Evolutionary conservation across 35 echinoderm and acorn worm species (phyloP), one percentile per base, ranked within the genome.

Genomic region (Strongylocentrotus purpuratus): DNA sequence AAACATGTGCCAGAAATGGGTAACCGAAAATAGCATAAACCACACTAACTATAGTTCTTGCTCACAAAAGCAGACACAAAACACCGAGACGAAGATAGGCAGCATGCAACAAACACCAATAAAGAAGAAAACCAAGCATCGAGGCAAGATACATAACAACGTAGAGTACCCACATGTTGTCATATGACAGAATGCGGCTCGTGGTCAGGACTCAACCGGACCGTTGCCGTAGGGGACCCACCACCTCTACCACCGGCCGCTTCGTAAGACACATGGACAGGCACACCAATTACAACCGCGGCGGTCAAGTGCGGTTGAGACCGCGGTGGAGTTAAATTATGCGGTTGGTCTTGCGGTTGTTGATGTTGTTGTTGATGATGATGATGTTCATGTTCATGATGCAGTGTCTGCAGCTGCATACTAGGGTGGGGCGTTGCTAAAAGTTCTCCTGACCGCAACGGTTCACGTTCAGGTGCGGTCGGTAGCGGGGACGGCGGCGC

Each of bases 251-350:
- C 65, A 89, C 87, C 87, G 41, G 91, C 91, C 9, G 48, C 45
- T 31, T 93, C 45, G n/a, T 93, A 93, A 47, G 91, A 93, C 91
- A 93, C 91, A 31, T 93, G 91, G 20, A 93, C 47, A 47, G 91
- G 91, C 45, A 93, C 91, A 93, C 46, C 91, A 22, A 93, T 58
- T 13, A 58, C 91, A 15, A 58, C 45, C 45, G 91, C 91, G 11
- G 91, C 91, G 48, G 91, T 47, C 18, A 45, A 13, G 91, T 48
- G 91, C 10, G 91, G 46, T 58, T 93, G 91, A 46, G 46, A 31
- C 91, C 46, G 91, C n/a, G 91, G 48, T 32, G 45, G 91, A 46
- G 87, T 89, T 18, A 46, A 4, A 46, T 33, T 41, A 41, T 25
- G 32, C 45, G 87, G 32, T 33, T 33, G 87, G 87, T 28, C 65